Conservation (phyloP, 2,113 vertebrate species). For the Forbesichthys papilliferus region DNA sequence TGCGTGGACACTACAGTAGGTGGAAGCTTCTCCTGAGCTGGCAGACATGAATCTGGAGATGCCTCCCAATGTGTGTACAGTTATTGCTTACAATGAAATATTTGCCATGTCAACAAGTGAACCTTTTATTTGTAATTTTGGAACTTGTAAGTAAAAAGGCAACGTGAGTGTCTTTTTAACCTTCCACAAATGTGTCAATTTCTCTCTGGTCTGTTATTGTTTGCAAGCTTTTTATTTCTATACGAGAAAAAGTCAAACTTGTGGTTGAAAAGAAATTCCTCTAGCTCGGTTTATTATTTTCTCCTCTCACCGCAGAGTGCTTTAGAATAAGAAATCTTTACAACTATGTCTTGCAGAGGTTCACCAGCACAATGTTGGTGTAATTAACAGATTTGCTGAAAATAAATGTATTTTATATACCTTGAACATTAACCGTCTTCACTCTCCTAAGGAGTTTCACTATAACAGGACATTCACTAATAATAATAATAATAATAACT, state of each 20-base stretch:
- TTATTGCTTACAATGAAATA: constrained; percentile 60
- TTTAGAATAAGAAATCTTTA: no score
- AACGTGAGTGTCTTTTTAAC: constrained; percentile 75
- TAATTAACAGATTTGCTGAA: no score
- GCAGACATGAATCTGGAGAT: constrained; percentile 53
- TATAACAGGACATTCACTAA: no score
- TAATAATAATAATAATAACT: no score
- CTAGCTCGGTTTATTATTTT: no score
- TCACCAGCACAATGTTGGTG: no score
- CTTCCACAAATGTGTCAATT: constrained; percentile 47
- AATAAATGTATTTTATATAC: no score
- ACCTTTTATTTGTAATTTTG: constrained; percentile 72
- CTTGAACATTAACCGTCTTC: no score
- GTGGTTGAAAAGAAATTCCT: neutral
- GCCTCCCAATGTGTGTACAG: constrained; percentile 61
- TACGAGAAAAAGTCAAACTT: neutral
- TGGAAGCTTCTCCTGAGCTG: constrained; percentile 67
- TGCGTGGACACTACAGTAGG: constrained; percentile 58
- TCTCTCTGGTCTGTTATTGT: constrained; percentile 29
- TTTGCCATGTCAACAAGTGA: constrained; percentile 69
- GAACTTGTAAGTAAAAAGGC: constrained; percentile 71
- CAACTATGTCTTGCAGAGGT: no score
- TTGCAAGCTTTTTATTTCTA: constrained; percentile 2
- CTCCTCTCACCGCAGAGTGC: no score
- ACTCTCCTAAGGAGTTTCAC: no score